These are phyloP conservation scores for Idris sp. DNA, from an alignment of 1,140 invertebrate species.

Conservation along the genomic window DNA sequence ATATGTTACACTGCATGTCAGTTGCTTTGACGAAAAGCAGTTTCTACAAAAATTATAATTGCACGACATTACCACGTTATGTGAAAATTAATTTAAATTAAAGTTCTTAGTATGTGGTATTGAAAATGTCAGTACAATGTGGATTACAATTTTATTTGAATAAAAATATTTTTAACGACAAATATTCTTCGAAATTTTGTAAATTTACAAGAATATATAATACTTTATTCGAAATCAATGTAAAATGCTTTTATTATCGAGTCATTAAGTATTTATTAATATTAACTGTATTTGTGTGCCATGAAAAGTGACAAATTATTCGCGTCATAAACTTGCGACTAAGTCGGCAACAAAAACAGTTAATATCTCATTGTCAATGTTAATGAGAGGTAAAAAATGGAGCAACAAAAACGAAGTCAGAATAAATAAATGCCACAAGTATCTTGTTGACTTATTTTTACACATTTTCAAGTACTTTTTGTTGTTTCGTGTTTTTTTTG, in stretches of 20 bases:
- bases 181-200: too few species aligned
- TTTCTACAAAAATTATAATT: conserved; percentile 27
- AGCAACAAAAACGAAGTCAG: neutral
- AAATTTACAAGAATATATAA: too few species aligned
- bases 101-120: too few species aligned
- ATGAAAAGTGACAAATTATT: conserved; percentile 48
- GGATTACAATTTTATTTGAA: too few species aligned
- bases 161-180: too few species aligned
- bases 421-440: neutral
- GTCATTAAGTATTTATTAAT: conserved; percentile 44
- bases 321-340: conserved; percentile 25
- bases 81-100: conserved; percentile 17
- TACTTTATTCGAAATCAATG: too few species aligned
- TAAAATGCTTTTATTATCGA: conserved; percentile 12
- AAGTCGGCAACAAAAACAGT: conserved; percentile 42
- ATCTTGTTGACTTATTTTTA: neutral
- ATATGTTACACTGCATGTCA: conserved; percentile 40
- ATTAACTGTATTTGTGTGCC: conserved; percentile 23
- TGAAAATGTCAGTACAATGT: too few species aligned
- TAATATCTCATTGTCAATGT: conserved; percentile 33
- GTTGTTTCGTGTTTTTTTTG: neutral
- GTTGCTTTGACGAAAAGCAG: conserved; percentile 21
- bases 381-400: conserved; percentile 24
- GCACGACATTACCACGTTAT: neutral
- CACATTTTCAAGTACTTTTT: neutral